Evolutionary conservation across 2,797 vertebrate species (phyloP).

Genomic region (Eulemur albifrons): DNA sequence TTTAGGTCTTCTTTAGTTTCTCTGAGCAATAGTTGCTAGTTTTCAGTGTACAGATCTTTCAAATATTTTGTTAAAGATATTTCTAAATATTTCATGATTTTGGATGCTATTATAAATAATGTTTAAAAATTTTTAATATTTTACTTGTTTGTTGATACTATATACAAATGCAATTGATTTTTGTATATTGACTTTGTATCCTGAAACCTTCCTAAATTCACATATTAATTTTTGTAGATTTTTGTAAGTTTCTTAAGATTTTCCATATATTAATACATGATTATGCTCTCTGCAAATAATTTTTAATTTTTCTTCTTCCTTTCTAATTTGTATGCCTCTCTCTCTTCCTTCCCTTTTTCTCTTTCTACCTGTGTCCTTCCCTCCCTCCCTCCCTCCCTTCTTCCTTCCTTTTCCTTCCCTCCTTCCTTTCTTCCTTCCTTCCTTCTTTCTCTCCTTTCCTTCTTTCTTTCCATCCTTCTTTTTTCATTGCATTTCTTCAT

Average conservation of each 20-base stretch:
- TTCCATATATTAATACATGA: not conserved
- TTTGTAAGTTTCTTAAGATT: constrained; percentile 10
- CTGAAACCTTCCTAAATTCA: constrained; percentile 5
- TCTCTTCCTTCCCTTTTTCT: not conserved
- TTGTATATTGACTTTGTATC: not conserved
- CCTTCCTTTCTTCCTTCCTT: not conserved
- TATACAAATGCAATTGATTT: not conserved
- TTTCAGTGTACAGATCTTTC: not conserved
- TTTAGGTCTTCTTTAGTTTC: constrained; percentile 27
- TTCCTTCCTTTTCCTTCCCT: not conserved
- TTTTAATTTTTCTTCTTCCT: not conserved
- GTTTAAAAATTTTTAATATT: not conserved
- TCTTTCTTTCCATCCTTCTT: not conserved
- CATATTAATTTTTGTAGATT: not conserved
- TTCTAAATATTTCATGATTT: constrained; percentile 4
- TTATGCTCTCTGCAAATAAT: not conserved
- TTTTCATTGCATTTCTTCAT: not conserved
- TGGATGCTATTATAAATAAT: not conserved
- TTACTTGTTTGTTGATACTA: not conserved
- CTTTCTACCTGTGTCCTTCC: not conserved
- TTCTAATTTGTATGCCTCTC: not conserved
- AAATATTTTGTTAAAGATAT: constrained; percentile 27
- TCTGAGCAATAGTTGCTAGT: not conserved
- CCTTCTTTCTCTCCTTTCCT: not conserved
- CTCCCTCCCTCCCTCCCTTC: not conserved